Percentiles rank a stretch among this genome's conserved stretches.
phyloP scores from a whole-genome alignment of 2,113 vertebrate genomes.

The Psophia crepitans region DNA sequence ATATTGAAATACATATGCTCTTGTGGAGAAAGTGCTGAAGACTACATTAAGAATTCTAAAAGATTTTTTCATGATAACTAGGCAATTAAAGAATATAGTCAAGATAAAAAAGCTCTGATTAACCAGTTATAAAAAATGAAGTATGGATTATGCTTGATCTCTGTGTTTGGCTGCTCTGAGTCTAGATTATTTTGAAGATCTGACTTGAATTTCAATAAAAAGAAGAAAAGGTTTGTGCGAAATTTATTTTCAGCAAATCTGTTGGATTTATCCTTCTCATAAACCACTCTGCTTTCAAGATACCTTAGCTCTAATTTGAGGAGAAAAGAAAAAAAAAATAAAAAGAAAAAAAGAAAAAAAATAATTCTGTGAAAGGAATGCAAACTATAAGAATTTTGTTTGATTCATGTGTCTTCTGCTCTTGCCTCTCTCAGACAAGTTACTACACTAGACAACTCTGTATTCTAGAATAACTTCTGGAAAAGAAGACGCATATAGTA shows the following conservation, averaged over 20 bases:
- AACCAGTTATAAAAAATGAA: not conserved
- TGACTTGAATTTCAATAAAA: not conserved
- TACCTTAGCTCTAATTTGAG: not conserved
- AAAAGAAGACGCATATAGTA: not conserved
- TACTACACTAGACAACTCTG: not conserved
- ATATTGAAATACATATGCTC: not conserved
- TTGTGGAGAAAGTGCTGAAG: not conserved
- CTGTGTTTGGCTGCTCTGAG: not conserved
- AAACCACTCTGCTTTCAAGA: not conserved
- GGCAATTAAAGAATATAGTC: not conserved
- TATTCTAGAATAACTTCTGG: not conserved
- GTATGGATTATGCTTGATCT: not conserved
- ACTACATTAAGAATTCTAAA: not conserved
- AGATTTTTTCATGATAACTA: not conserved
- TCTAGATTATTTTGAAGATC: not conserved
- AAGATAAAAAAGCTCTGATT: not conserved
- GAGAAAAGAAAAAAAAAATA: not conserved
- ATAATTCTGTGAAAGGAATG: too few species aligned
- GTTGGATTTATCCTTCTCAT: not conserved
- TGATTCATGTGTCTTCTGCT: not conserved
- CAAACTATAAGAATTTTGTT: not conserved
- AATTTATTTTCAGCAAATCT: not conserved
- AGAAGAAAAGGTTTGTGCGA: not conserved
- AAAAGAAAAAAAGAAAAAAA: not conserved
- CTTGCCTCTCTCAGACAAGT: not conserved